Conservation (phyloP, 2,797 vertebrate species). For the Crenichthys baileyi region DNA sequence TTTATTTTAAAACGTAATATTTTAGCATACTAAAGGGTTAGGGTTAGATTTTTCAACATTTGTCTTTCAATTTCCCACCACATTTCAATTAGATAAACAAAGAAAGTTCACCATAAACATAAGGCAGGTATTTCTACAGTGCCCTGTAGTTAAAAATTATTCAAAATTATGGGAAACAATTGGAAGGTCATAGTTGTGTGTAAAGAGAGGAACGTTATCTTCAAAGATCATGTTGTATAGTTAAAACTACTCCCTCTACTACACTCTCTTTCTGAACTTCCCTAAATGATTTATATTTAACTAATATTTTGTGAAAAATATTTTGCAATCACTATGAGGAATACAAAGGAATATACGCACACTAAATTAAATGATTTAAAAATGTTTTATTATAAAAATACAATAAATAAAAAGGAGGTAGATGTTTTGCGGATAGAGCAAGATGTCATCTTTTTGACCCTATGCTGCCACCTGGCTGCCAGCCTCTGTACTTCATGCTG, state of each 20-base stretch:
- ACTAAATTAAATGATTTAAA: neutral
- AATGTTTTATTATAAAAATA: slow-evolving; percentile 36
- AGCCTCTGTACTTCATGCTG: slow-evolving; percentile 89
- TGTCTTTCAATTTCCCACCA: neutral
- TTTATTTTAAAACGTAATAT: neutral
- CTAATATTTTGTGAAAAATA: neutral
- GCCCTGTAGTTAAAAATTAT: neutral
- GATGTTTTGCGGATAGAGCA: neutral
- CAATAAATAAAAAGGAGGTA: neutral
- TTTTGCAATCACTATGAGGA: too few species aligned
- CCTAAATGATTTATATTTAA: neutral
- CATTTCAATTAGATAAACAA: neutral
- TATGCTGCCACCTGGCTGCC: slow-evolving; percentile 73
- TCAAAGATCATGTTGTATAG: neutral
- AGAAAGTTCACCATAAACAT: neutral
- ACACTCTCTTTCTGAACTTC: neutral
- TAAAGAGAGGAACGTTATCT: neutral
- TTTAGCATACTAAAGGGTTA: neutral
- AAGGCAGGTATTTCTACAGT: neutral
- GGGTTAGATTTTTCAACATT: neutral
- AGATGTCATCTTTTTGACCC: slow-evolving; percentile 58
- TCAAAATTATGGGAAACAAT: neutral
- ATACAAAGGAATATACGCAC: neutral
- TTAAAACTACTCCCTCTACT: neutral
- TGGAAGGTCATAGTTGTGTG: neutral